A percentile compares a stretch with the other conserved stretches of the same genome.
Evolutionary conservation across 2,113 vertebrate genomes (phyloP).

Genomic region (Triplophysa tibetana): DNA sequence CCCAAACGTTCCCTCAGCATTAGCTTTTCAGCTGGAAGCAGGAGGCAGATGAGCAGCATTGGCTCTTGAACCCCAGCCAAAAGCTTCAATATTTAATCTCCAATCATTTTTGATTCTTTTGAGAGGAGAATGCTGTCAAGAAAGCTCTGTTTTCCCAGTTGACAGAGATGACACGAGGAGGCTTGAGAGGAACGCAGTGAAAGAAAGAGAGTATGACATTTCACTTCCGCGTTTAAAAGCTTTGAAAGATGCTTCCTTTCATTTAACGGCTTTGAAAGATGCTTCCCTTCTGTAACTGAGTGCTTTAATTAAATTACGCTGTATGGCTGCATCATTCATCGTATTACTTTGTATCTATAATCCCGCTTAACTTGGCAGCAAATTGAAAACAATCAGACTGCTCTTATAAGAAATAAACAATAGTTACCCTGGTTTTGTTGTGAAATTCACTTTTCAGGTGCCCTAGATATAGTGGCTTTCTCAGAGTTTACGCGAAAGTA

Average conservation of each 20-base stretch:
- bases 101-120: slow-evolving; percentile 50
- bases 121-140: slow-evolving; percentile 32
- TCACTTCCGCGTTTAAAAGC: slow-evolving; percentile 24
- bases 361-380: slow-evolving; percentile 16
- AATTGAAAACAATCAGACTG: slow-evolving; percentile 26
- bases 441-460: slow-evolving; percentile 25
- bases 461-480: slow-evolving; percentile 21
- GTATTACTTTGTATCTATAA: slow-evolving; percentile 7
- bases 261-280: slow-evolving; percentile 41
- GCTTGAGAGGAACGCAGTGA: slow-evolving; percentile 15
- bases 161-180: slow-evolving; percentile 23
- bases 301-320: slow-evolving; percentile 31
- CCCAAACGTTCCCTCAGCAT: slow-evolving; percentile 19
- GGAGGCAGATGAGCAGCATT: slow-evolving; percentile 45
- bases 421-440: not conserved
- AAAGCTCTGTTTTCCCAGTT: slow-evolving; percentile 21
- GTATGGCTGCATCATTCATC: slow-evolving; percentile 12
- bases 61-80: slow-evolving; percentile 34
- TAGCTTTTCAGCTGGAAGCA: slow-evolving; percentile 40
- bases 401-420: slow-evolving; percentile 26
- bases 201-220: slow-evolving; percentile 51
- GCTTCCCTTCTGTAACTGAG: slow-evolving; percentile 22
- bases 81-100: slow-evolving; percentile 51
- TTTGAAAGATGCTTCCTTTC: slow-evolving; percentile 35
- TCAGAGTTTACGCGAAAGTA: not conserved